Conservation (phyloP, 37 sponge, comb jelly and placozoan species). For the Cladorhizidae sp. region DNA sequence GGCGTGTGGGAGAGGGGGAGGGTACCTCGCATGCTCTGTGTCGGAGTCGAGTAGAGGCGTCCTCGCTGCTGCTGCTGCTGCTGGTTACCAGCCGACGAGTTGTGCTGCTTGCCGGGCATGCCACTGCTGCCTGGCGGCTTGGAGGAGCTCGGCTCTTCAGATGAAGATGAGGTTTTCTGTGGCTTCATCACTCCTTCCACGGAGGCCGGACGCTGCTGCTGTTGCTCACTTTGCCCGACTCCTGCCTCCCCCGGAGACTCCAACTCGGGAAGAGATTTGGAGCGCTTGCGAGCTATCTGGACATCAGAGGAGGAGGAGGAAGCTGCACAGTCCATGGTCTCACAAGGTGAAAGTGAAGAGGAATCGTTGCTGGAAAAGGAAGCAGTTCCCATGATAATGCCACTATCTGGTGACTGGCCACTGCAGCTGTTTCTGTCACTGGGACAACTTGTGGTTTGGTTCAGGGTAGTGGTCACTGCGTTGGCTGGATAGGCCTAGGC, state of each 20-base stretch:
- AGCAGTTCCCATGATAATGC: conserved; percentile 9
- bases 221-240: neutral
- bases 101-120: neutral
- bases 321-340: neutral
- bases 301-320: conserved; percentile 5
- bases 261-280: conserved; percentile 12
- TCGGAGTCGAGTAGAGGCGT: conserved; percentile 16
- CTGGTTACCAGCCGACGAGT: neutral
- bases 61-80: conserved; percentile 14
- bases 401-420: conserved; percentile 52
- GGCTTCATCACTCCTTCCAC: neutral
- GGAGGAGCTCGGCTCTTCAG: neutral
- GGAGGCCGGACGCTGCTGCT: neutral
- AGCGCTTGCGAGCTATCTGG: conserved; percentile 16
- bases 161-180: neutral
- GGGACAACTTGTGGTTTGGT: neutral
- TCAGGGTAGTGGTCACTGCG: neutral
- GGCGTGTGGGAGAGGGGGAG: conserved; percentile 37
- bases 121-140: neutral
- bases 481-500: neutral
- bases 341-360: conserved; percentile 27
- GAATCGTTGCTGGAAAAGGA: conserved; percentile 42
- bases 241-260: neutral
- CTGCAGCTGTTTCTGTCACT: neutral
- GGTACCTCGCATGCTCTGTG: conserved; percentile 9